These are phyloP conservation scores for Drosophila malerkotliana DNA, from an alignment of 1,140 invertebrate genomes.

Conservation along the genomic window DNA sequence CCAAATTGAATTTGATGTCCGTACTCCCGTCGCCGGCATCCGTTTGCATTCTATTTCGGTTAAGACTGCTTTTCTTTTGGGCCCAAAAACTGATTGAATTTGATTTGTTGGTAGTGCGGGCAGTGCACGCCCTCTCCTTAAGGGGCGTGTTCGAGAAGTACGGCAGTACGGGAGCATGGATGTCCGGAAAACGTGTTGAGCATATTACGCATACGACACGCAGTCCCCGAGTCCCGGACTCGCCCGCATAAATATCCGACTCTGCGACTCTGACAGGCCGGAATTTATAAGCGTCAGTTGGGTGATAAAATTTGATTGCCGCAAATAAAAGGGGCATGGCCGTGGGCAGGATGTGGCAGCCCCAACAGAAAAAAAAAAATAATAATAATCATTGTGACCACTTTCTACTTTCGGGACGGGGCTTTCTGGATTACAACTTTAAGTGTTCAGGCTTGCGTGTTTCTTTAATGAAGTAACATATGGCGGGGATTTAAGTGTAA, in stretches of 20 bases:
- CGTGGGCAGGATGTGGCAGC: background rate
- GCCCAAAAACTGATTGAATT: slow-evolving; percentile 63
- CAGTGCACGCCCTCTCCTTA: background rate
- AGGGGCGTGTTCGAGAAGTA: background rate
- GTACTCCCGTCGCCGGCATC: background rate
- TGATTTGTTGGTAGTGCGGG: slow-evolving; percentile 47
- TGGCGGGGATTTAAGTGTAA: background rate
- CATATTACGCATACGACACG: slow-evolving; percentile 69
- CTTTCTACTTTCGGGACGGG: background rate
- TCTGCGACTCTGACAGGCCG: slow-evolving; percentile 63
- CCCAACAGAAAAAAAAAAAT: background rate
- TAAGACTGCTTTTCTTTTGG: slow-evolving; percentile 44
- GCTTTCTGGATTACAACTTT: background rate
- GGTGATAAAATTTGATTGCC: slow-evolving; percentile 75
- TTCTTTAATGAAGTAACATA: slow-evolving; percentile 5
- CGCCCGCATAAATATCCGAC: slow-evolving; percentile 62
- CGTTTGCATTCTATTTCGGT: background rate
- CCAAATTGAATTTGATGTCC: slow-evolving; percentile 66
- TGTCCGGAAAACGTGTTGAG: slow-evolving; percentile 51
- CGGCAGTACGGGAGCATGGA: background rate
- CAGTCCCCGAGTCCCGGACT: slow-evolving; percentile 1
- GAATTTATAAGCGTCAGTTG: slow-evolving; percentile 77
- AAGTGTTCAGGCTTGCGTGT: background rate
- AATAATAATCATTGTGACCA: background rate
- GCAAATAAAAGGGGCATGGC: slow-evolving; percentile 56